phyloP scores from a whole-genome alignment of 2,797 vertebrate species.

The Gobio occitaniae region DNA sequence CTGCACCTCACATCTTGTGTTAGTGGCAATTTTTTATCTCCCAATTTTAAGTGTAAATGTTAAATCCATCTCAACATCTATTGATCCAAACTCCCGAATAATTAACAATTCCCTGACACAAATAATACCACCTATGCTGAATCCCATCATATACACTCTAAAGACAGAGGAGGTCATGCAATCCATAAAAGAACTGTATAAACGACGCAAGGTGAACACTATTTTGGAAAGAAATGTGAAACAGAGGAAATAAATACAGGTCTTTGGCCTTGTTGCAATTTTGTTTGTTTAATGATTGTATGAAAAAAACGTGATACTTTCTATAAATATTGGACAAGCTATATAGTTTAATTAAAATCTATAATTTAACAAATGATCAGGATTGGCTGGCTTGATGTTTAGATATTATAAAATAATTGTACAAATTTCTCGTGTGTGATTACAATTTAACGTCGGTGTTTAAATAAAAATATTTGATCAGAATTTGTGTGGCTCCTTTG shows the following conservation, averaged over 20 bases:
- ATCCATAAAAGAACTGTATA: slow-evolving; percentile 61
- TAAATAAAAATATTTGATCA: neutral
- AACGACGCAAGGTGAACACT: slow-evolving; percentile 12
- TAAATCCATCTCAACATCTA: slow-evolving; percentile 46
- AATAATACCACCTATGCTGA: slow-evolving; percentile 68
- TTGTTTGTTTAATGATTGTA: neutral
- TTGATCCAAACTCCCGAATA: slow-evolving; percentile 69
- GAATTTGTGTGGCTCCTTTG: neutral
- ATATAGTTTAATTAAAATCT: neutral
- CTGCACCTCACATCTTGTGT: slow-evolving; percentile 67
- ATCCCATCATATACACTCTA: slow-evolving; percentile 73
- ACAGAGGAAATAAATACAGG: neutral
- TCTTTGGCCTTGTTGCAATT: neutral
- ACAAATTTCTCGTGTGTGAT: neutral
- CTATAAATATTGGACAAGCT: neutral
- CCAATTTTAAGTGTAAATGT: slow-evolving; percentile 64
- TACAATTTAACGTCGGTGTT: neutral
- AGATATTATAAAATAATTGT: neutral
- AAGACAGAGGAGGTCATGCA: slow-evolving; percentile 73
- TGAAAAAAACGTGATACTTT: neutral
- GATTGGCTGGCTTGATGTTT: neutral
- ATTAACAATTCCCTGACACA: slow-evolving; percentile 65
- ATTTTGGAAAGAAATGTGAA: neutral
- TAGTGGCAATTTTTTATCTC: slow-evolving; percentile 69
- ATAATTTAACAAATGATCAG: neutral